Percentiles rank a stretch among this genome's conserved stretches.
Evolutionary conservation across 2,113 vertebrate species (phyloP).

Genomic region (Orthonyx spaldingii): DNA sequence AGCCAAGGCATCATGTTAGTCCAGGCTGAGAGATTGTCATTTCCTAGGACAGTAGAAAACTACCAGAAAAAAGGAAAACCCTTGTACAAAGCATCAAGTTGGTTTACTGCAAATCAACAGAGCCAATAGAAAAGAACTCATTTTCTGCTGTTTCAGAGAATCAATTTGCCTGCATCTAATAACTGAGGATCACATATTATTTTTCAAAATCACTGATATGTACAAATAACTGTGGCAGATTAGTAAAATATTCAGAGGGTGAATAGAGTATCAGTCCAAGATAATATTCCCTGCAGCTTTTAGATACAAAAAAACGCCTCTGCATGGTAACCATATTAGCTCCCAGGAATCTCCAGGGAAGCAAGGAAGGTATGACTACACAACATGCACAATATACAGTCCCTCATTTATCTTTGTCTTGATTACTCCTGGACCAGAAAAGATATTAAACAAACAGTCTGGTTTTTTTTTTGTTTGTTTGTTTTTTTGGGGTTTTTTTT

Average conservation of each 20-base stretch:
- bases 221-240: not conserved
- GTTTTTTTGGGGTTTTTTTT: no score
- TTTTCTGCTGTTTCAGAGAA: not conserved
- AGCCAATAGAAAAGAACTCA: not conserved
- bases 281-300: not conserved
- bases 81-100: not conserved
- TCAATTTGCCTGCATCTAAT: not conserved
- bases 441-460: not conserved
- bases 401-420: not conserved
- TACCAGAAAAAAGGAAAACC: not conserved
- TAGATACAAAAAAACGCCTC: not conserved
- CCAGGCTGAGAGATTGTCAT: not conserved
- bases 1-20: fast-evolving
- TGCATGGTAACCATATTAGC: not conserved
- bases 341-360: not conserved
- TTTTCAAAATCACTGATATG: not conserved
- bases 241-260: not conserved
- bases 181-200: not conserved
- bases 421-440: not conserved
- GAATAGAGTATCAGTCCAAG: not conserved
- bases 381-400: fast-evolving
- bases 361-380: not conserved
- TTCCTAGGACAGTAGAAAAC: not conserved
- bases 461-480: fast-evolving
- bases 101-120: not conserved